Base-by-base conservation (phyloP, 1,140 invertebrate genomes). In the Drosophila mojavensis region DNA sequence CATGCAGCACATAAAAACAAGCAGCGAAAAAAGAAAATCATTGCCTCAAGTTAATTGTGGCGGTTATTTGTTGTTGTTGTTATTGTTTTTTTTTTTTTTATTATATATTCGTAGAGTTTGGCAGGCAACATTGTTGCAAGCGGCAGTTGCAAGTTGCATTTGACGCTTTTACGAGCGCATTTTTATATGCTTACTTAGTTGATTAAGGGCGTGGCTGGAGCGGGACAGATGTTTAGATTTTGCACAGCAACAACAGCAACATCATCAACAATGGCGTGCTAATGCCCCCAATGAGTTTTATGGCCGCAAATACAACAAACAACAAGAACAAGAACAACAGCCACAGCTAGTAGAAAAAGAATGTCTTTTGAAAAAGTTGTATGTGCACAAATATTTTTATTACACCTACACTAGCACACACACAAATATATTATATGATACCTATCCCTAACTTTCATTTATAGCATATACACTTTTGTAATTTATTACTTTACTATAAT, bases 41-140 rank as follows among this genome's bases (percentile, higher is more conserved):
- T 85, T 84, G 81, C 81, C 75, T 71, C 83, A 83, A 84, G 77
- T 88, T 88, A 88, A 88, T 88, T 88, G 84, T 88, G 84, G 84
- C 78, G 84, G 84, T 80, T 88, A 89, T 89, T 88, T 88, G 83
- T 84, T 86, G 59, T 70, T 84, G 61, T 60, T 71, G 20, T 20
- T 20, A 2, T 20, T 20, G 72, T 81, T 48, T 13, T 20, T 0
- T 5, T 59, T 69, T 43, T 15, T 43, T 17, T 15, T 45, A 20
- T 7, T 45, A 15, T 45, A 15, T 45, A 15, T 47, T 47, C 51
- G 68, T 76, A 85, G 81, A 81, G 71, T 73, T 82, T 86, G 78
- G 64, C 39, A 39, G 60, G 48, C 11, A 80, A 88, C 84, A 89
- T 67, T 80, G 84, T 88, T 88, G 83, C 81, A 69, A 63, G 64